phyloP scores from a whole-genome alignment of 2,113 vertebrate genomes.

The Ploceus nigricollis region DNA sequence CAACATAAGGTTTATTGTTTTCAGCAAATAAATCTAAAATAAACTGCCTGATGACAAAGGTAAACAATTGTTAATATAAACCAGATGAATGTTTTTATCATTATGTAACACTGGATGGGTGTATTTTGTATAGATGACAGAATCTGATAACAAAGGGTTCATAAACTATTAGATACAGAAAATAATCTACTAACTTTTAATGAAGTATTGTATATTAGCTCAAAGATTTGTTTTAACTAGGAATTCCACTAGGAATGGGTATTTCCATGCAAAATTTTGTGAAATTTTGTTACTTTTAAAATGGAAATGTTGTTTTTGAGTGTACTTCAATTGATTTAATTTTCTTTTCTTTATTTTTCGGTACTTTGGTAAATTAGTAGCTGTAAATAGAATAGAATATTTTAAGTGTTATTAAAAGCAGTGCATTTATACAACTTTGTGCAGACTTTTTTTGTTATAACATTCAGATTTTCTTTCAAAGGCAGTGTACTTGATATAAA shows the following conservation, averaged over 20 bases:
- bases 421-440: neutral
- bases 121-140: neutral
- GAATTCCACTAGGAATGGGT: neutral
- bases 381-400: neutral
- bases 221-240: neutral
- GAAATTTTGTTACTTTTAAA: neutral
- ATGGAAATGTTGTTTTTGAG: neutral
- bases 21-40: conserved; percentile 36
- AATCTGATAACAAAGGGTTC: neutral
- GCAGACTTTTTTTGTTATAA: neutral
- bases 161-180: neutral
- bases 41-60: conserved; percentile 21
- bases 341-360: neutral
- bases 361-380: neutral
- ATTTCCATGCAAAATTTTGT: neutral
- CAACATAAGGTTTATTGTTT: conserved; percentile 47
- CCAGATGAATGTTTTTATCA: conserved; percentile 37
- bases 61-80: conserved; percentile 52
- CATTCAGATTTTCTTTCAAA: neutral
- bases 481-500: neutral
- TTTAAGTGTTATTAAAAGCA: neutral
- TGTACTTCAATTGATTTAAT: neutral
- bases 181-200: neutral
- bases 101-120: neutral
- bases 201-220: neutral